A percentile compares a stretch with the other conserved stretches of the same genome.
These are phyloP conservation scores for Orthosia gothica DNA, from an alignment of 2,888 invertebrate genomes.

Conservation along the genomic window DNA sequence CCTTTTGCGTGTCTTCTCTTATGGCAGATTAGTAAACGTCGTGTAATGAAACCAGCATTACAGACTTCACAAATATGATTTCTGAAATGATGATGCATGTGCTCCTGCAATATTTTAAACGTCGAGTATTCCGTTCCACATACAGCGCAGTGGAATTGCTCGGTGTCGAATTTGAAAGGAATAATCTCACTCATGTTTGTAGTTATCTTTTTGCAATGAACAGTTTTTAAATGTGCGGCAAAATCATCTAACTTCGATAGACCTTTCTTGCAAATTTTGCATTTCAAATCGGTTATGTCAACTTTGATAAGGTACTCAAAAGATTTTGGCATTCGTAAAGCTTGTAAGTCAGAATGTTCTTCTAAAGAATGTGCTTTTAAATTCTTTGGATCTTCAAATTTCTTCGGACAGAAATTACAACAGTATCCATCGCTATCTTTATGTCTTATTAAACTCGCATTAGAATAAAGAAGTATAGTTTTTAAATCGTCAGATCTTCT, in stretches of 20 bases:
- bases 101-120: constrained; percentile 71
- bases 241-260: constrained; percentile 49
- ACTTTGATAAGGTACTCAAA: constrained; percentile 70
- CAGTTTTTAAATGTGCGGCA: constrained; percentile 49
- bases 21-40: constrained; percentile 60
- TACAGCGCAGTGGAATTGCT: constrained; percentile 57
- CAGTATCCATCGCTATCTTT: constrained; percentile 66
- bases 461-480: constrained; percentile 68
- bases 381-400: constrained; percentile 66
- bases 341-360: constrained; percentile 65
- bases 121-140: constrained; percentile 67
- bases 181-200: constrained; percentile 67
- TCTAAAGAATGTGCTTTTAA: constrained; percentile 71
- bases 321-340: constrained; percentile 64
- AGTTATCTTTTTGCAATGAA: constrained; percentile 50
- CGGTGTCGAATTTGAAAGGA: constrained; percentile 71
- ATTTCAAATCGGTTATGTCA: constrained; percentile 73
- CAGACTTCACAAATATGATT: constrained; percentile 72
- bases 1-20: constrained; percentile 69
- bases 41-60: constrained; percentile 69
- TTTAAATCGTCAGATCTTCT: constrained; percentile 56
- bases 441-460: constrained; percentile 69
- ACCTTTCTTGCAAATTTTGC: constrained; percentile 66
- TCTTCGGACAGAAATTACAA: constrained; percentile 72
- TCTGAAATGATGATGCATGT: constrained; percentile 74